Evolutionary conservation across 2,797 vertebrate species (phyloP).

Genomic region (Oreonectes daqikongensis): DNA sequence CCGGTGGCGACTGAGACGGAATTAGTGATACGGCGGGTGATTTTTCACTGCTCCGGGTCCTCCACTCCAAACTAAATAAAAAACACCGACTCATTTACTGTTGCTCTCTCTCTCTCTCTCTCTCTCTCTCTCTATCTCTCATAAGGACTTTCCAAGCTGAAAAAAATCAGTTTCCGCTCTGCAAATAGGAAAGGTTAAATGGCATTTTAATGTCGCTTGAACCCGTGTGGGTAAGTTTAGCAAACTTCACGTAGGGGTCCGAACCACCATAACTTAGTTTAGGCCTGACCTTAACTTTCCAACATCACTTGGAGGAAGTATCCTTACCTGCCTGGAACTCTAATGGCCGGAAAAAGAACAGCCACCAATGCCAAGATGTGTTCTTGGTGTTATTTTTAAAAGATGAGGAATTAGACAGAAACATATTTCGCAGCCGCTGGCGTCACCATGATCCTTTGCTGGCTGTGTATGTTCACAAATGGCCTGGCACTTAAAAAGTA

Average conservation of each 20-base stretch:
- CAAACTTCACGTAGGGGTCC: constrained; percentile 48
- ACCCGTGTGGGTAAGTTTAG: constrained; percentile 58
- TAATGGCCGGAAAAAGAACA: constrained; percentile 36
- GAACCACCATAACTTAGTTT: constrained; percentile 59
- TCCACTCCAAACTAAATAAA: constrained; percentile 70
- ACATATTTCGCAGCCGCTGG: not conserved
- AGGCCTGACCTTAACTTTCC: constrained; percentile 55
- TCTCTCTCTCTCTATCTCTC: constrained; percentile 22
- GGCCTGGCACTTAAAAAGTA: not conserved
- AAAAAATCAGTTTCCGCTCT: constrained; percentile 55
- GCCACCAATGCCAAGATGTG: constrained; percentile 6
- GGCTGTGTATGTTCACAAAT: not conserved
- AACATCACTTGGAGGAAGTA: constrained; percentile 30
- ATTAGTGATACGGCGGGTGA: constrained; percentile 67
- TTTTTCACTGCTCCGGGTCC: constrained; percentile 63
- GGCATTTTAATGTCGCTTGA: constrained; percentile 50
- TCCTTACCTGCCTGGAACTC: constrained; percentile 30
- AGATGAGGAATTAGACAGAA: constrained; percentile 26
- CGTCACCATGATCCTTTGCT: not conserved
- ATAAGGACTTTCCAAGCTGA: constrained; percentile 47
- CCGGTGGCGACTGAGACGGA: constrained; percentile 60
- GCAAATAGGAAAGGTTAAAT: constrained; percentile 66
- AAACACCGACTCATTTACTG: constrained; percentile 68
- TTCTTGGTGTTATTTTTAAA: constrained; percentile 18
- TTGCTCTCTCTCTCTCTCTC: constrained; percentile 42